Conservation (phyloP, 2,888 invertebrate genomes). For the Ophion obscuratus region DNA sequence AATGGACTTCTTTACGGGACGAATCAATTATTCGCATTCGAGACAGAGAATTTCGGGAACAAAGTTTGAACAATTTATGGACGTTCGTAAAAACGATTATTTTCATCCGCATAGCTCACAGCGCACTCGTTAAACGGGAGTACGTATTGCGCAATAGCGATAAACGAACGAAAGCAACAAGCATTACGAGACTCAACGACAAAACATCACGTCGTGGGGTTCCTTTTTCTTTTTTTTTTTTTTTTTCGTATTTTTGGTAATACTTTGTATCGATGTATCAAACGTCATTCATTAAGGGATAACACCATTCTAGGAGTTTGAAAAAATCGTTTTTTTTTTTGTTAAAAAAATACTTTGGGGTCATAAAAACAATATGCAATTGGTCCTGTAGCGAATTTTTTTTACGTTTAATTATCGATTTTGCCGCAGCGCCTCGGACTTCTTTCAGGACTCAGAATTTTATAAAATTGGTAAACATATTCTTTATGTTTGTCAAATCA, state of each 20-base stretch:
- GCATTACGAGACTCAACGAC: constrained; percentile 18
- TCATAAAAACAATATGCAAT: too few species aligned
- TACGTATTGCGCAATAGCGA: neutral
- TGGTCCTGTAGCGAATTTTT: too few species aligned
- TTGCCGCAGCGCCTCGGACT: too few species aligned
- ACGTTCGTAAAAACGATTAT: neutral
- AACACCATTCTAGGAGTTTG: too few species aligned
- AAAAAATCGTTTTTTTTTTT: too few species aligned
- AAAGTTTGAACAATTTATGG: neutral
- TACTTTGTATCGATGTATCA: constrained; percentile 7
- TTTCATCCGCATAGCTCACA: neutral
- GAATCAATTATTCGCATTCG: too few species aligned
- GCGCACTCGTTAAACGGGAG: constrained; percentile 9
- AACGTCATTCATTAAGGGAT: constrained; percentile 44
- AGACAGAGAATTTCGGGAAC: neutral
- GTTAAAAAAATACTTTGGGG: too few species aligned
- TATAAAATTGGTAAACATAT: too few species aligned
- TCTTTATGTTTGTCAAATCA: too few species aligned
- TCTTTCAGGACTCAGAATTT: too few species aligned
- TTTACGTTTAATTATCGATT: too few species aligned
- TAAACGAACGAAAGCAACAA: constrained; percentile 45
- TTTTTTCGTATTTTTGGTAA: neutral
- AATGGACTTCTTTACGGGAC: neutral
- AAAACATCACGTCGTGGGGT: neutral
- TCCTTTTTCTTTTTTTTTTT: neutral